These are phyloP conservation scores for Galbula dea DNA, from an alignment of 2,113 vertebrate species.

Conservation along the genomic window DNA sequence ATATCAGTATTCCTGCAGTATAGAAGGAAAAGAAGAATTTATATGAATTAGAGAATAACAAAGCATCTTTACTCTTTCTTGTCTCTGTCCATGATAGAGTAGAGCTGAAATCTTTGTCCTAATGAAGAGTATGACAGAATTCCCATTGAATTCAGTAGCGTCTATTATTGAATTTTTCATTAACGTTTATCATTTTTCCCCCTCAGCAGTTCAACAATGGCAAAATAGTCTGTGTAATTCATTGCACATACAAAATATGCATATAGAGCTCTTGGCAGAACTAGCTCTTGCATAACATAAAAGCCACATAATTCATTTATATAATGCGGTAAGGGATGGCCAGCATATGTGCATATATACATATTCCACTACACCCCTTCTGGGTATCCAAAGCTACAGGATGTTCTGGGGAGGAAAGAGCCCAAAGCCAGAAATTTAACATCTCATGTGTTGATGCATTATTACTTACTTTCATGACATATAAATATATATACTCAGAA, in stretches of 20 bases:
- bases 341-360: slow-evolving; percentile 1
- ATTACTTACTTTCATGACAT: background rate
- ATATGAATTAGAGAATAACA: background rate
- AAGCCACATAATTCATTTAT: slow-evolving; percentile 24
- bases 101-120: background rate
- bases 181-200: slow-evolving; percentile 20
- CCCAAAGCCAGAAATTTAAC: background rate
- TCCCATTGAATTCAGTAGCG: background rate
- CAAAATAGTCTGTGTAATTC: slow-evolving; percentile 14
- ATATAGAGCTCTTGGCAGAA: slow-evolving; percentile 1
- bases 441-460: background rate
- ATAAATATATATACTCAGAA: background rate
- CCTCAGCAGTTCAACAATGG: slow-evolving; percentile 2
- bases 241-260: slow-evolving; percentile 22
- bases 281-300: slow-evolving; percentile 28
- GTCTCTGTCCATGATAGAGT: background rate
- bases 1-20: background rate
- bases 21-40: background rate
- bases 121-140: background rate
- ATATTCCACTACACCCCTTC: background rate
- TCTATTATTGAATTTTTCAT: slow-evolving; percentile 34
- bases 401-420: background rate
- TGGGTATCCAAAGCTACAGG: background rate
- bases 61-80: background rate
- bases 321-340: background rate